Evolutionary conservation across 2,888 invertebrate genomes (phyloP).

Genomic region (Phaedon cochleariae): DNA sequence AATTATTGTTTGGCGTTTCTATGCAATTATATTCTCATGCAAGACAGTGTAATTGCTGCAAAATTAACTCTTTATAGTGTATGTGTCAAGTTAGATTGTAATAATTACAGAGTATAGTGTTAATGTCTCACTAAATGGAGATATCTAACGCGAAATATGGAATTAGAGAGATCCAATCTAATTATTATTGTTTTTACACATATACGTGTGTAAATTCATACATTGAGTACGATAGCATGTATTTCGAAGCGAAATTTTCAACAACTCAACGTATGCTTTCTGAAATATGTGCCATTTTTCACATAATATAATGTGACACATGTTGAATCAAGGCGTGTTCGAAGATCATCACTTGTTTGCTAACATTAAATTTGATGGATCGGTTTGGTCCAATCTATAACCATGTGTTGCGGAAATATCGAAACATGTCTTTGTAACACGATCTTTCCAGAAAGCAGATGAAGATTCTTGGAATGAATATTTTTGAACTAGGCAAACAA

Average conservation of each 20-base stretch:
- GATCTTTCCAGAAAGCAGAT: conserved; percentile 15
- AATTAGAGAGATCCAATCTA: neutral
- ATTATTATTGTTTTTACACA: neutral
- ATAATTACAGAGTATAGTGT: neutral
- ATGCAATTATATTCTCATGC: neutral
- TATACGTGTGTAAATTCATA: neutral
- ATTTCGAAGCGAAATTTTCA: neutral
- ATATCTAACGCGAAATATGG: neutral
- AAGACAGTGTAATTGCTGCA: neutral
- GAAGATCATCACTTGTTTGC: conserved; percentile 52
- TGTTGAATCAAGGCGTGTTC: conserved; percentile 38
- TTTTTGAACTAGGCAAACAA: neutral
- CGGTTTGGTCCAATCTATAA: conserved; percentile 41
- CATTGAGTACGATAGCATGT: neutral
- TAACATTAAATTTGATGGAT: conserved; percentile 53
- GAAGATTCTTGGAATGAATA: neutral
- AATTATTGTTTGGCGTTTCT: conserved; percentile 1
- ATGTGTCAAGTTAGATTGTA: neutral
- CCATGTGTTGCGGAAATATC: conserved; percentile 50
- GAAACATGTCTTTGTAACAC: conserved; percentile 22
- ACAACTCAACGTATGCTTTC: neutral
- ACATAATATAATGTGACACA: neutral
- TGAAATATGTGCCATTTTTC: neutral
- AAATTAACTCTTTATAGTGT: neutral
- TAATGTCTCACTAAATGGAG: neutral